Percentiles rank a stretch among this genome's conserved stretches.
These are phyloP conservation scores for Montipora foliosa DNA, from an alignment of 64 coral and sea anemone species.

Conservation along the genomic window DNA sequence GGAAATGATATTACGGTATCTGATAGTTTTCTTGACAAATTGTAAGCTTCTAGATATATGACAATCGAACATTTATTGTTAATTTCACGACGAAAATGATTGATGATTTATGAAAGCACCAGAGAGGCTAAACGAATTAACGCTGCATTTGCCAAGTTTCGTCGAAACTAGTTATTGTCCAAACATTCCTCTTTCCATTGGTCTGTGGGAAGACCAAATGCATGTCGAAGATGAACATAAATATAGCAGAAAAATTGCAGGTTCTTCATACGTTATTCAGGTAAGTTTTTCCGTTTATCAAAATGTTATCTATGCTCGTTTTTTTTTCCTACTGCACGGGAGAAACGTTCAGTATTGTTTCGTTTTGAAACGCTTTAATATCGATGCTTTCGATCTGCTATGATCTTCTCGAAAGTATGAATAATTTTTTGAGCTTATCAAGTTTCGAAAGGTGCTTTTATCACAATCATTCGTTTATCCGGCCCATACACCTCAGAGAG, in stretches of 20 bases:
- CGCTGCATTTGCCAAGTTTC: not conserved
- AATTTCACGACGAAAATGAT: slow-evolving; percentile 3
- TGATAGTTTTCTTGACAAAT: not conserved
- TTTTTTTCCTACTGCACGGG: no score
- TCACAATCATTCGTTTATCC: not conserved
- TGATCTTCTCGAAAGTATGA: not conserved
- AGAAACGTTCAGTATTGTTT: not conserved
- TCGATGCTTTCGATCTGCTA: not conserved
- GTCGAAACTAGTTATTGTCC: not conserved
- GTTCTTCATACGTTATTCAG: slow-evolving; percentile 88
- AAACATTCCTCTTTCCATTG: not conserved
- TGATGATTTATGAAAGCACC: not conserved
- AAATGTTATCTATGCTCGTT: not conserved
- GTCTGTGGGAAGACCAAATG: not conserved
- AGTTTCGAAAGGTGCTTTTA: not conserved
- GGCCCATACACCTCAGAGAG: not conserved
- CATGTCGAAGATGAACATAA: slow-evolving; percentile 59
- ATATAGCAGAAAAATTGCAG: slow-evolving; percentile 81
- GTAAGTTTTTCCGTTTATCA: slow-evolving; percentile 44
- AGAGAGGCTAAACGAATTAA: slow-evolving; percentile 2
- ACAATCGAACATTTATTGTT: slow-evolving; percentile 16
- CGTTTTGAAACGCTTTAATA: not conserved
- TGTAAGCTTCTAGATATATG: not conserved
- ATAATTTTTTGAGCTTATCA: not conserved
- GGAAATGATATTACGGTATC: not conserved